phyloP scores from a whole-genome alignment of 1,140 invertebrate species.

The Sinella curviseta region DNA sequence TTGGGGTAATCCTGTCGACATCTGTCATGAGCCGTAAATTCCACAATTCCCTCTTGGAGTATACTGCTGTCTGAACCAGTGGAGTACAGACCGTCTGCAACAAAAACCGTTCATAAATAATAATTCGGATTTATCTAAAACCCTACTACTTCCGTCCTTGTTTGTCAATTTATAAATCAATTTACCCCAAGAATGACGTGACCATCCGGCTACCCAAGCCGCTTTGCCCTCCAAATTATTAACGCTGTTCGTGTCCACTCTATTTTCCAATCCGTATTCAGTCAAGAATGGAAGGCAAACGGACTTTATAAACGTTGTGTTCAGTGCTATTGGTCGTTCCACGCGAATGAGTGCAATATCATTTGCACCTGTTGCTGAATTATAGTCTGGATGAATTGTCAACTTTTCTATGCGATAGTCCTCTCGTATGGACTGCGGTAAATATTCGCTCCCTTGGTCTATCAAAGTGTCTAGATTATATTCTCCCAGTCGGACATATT shows the following conservation, averaged over 20 bases:
- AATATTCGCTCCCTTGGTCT: constrained; percentile 47
- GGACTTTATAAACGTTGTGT: constrained; percentile 36
- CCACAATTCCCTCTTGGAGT: constrained; percentile 21
- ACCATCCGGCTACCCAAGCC: constrained; percentile 44
- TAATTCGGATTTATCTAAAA: neutral
- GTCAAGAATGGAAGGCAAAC: constrained; percentile 44
- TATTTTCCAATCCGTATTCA: constrained; percentile 12
- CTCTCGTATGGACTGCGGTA: constrained; percentile 39
- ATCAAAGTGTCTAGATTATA: constrained; percentile 35
- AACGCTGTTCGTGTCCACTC: neutral
- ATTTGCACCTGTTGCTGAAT: neutral
- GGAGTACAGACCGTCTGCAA: neutral
- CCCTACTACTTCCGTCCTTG: too few relatives aligned
- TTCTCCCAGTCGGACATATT: constrained; percentile 43
- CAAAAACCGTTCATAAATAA: neutral
- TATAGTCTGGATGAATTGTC: neutral
- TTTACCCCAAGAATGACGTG: constrained; percentile 31
- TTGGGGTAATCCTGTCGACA: neutral
- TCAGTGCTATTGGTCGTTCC: neutral
- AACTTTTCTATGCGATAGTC: constrained; percentile 6
- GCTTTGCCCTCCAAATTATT: constrained; percentile 11
- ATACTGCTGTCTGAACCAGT: neutral
- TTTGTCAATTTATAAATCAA: too few relatives aligned
- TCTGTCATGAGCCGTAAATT: constrained; percentile 2
- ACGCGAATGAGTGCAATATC: constrained; percentile 4